Conservation (phyloP, 2,797 vertebrate genomes). For the Pseudotriccus pelzelni region DNA sequence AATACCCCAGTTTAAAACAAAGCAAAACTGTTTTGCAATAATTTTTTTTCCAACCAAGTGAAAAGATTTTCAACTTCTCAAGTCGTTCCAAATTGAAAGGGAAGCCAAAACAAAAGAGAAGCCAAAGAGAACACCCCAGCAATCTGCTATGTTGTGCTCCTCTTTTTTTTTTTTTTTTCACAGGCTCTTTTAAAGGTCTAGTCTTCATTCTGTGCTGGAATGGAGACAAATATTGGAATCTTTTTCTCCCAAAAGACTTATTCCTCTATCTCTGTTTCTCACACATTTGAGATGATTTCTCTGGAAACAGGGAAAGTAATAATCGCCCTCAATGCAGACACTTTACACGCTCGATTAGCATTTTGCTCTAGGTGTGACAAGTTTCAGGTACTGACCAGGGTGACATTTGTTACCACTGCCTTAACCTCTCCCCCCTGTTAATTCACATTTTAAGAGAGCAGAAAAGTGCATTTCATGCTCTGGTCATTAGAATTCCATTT, state of each 20-base stretch:
- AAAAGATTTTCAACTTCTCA: neutral
- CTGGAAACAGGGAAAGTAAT: neutral
- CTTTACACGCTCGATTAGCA: neutral
- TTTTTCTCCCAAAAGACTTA: neutral
- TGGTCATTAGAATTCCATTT: constrained; percentile 49
- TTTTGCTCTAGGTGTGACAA: neutral
- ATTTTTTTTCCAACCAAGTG: neutral
- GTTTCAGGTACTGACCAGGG: neutral
- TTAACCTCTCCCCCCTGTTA: neutral
- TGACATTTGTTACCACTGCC: neutral
- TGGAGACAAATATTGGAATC: neutral
- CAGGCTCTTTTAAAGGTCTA: neutral
- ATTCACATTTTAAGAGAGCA: neutral
- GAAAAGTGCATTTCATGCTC: neutral
- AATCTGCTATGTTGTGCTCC: neutral
- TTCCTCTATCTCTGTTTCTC: neutral
- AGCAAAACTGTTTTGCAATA: neutral
- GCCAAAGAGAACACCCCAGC: neutral
- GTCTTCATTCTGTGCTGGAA: neutral
- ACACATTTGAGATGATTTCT: neutral
- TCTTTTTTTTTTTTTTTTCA: neutral
- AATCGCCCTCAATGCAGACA: neutral
- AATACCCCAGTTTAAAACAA: neutral
- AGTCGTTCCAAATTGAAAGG: neutral
- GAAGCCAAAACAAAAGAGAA: constrained; percentile 34